A percentile compares a stretch with the other conserved stretches of the same genome.
phyloP scores from a whole-genome alignment of 2,797 vertebrate genomes.

The Sebastes kiyomatsui region DNA sequence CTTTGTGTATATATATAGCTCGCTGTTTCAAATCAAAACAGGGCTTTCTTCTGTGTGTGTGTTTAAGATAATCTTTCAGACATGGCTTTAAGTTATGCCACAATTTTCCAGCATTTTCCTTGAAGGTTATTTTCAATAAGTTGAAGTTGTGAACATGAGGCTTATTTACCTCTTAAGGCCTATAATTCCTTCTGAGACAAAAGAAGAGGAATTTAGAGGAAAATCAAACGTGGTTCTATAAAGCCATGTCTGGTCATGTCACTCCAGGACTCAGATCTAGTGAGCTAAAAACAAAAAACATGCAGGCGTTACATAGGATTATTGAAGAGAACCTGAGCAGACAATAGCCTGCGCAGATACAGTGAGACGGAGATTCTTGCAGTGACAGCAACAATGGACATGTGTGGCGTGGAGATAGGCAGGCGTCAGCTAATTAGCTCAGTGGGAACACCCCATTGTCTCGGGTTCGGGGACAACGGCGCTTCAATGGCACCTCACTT shows the following conservation, averaged over 20 bases:
- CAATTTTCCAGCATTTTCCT: conserved; percentile 59
- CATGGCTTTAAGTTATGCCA: conserved; percentile 39
- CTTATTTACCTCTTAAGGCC: conserved; percentile 59
- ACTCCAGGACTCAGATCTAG: conserved; percentile 71
- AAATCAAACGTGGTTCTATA: conserved; percentile 52
- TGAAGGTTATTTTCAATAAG: conserved; percentile 68
- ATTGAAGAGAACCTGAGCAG: conserved; percentile 73
- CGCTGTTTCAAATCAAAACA: conserved; percentile 46
- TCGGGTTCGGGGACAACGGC: conserved; percentile 55
- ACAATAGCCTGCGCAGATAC: conserved; percentile 78
- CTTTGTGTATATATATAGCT: conserved; percentile 37
- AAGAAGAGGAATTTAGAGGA: conserved; percentile 54
- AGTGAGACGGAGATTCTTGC: conserved; percentile 69
- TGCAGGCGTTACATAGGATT: conserved; percentile 84
- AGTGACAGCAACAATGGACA: conserved; percentile 80
- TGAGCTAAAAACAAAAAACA: conserved; percentile 70
- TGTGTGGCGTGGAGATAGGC: conserved; percentile 85
- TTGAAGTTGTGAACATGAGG: conserved; percentile 60
- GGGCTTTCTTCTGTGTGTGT: conserved; percentile 1
- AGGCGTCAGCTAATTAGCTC: conserved; percentile 83
- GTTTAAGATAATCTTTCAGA: conserved; percentile 55
- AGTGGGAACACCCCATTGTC: conserved; percentile 80
- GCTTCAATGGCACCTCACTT: conserved; percentile 81
- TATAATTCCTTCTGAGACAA: conserved; percentile 68
- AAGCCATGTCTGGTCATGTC: conserved; percentile 78